Conservation (phyloP, 2,888 invertebrate species). For the Dioctria linearis region DNA sequence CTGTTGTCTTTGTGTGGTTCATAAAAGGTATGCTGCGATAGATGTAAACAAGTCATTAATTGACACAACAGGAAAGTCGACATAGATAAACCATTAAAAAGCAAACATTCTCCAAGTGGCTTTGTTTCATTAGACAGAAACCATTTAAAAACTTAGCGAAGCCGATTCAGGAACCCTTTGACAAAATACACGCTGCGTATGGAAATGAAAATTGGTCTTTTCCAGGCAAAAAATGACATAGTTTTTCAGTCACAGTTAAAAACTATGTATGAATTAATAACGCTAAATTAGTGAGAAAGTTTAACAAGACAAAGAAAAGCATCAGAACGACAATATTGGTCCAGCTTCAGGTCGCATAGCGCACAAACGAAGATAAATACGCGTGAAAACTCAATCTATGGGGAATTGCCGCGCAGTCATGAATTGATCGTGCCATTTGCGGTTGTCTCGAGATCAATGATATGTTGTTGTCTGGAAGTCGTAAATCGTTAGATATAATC, state of each 20-base stretch:
- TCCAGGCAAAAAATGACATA: too few species aligned
- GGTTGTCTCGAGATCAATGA: not conserved
- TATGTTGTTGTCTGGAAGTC: too few species aligned
- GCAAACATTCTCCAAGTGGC: not conserved
- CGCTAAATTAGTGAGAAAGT: too few species aligned
- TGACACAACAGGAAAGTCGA: constrained; percentile 1
- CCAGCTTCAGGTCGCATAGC: too few species aligned
- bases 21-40: constrained; percentile 2
- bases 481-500: too few species aligned
- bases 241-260: too few species aligned
- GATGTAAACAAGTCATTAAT: constrained; percentile 30
- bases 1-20: not conserved
- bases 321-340: too few species aligned
- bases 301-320: too few species aligned
- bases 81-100: constrained; percentile 16
- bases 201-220: constrained; percentile 10
- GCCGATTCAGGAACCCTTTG: not conserved
- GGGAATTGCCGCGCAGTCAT: too few species aligned
- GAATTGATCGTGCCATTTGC: not conserved
- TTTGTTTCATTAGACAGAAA: not conserved
- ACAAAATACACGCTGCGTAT: constrained; percentile 11
- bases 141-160: not conserved
- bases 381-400: too few species aligned
- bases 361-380: too few species aligned
- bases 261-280: too few species aligned